phyloP scores from a whole-genome alignment of 2,113 vertebrate genomes.

The Psilopsiagon aymara region DNA sequence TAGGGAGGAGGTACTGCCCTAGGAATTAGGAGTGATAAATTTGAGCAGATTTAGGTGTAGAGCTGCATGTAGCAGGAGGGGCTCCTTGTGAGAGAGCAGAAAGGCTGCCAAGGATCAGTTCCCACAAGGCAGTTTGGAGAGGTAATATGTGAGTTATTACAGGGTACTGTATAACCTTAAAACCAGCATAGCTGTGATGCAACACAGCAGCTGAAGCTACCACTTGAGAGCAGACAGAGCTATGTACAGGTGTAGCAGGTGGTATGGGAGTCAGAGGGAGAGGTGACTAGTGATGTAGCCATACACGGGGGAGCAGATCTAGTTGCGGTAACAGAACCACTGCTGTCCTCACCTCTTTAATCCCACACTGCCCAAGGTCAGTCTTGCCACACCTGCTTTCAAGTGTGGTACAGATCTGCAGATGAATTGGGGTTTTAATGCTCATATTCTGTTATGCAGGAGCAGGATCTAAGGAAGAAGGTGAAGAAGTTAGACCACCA shows the following conservation, averaged over 20 bases:
- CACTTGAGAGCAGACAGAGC: not conserved
- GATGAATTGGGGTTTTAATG: not conserved
- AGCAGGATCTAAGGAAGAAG: constrained; percentile 64
- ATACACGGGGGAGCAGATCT: not conserved
- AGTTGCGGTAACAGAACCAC: not conserved
- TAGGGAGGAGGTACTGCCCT: not conserved
- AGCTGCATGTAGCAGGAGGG: not conserved
- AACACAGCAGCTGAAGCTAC: not conserved
- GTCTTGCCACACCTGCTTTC: rapidly evolving
- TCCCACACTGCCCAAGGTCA: not conserved
- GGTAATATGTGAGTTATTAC: rapidly evolving
- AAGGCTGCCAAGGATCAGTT: not conserved
- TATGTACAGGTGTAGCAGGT: not conserved
- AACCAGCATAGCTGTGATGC: not conserved
- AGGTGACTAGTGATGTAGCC: no score
- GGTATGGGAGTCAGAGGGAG: not conserved
- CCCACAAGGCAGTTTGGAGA: not conserved
- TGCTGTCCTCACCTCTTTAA: not conserved
- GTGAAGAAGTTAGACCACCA: constrained; percentile 78
- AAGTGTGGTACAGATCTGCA: not conserved
- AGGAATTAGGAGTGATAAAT: not conserved
- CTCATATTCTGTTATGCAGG: constrained; percentile 52
- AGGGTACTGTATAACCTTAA: not conserved
- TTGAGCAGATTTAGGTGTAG: not conserved
- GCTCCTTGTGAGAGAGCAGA: not conserved